Evolutionary conservation across 2,113 vertebrate species (phyloP).

Genomic region (Ophthalmolycus amberensis): DNA sequence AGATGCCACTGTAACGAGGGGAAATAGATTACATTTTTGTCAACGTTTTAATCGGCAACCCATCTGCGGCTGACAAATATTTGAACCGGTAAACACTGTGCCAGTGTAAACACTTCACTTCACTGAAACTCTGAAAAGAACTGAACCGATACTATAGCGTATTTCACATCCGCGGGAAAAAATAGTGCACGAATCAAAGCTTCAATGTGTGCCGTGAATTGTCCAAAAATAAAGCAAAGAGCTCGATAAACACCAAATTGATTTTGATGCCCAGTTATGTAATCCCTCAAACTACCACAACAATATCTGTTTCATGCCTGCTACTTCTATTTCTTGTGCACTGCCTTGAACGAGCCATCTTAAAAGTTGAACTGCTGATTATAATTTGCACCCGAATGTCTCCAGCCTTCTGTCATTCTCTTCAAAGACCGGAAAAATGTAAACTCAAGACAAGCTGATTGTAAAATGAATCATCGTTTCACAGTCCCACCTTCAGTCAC

Average conservation of each 20-base stretch:
- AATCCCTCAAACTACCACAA: conserved; percentile 39
- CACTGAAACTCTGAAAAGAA: not conserved
- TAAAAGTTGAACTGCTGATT: conserved; percentile 10
- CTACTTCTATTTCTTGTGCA: conserved; percentile 8
- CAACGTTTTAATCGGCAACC: conserved; percentile 63
- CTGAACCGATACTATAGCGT: not conserved
- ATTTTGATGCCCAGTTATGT: conserved; percentile 60
- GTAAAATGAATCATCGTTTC: not conserved
- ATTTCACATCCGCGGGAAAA: not conserved
- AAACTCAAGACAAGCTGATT: not conserved
- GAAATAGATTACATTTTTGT: conserved; percentile 59
- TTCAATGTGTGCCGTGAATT: conserved; percentile 5
- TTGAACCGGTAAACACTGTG: conserved; percentile 30
- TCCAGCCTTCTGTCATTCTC: not conserved
- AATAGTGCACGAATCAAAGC: not conserved
- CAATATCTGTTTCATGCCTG: conserved; percentile 30
- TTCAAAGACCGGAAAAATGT: not conserved
- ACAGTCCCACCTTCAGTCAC: conserved; percentile 7
- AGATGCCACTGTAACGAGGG: conserved; percentile 73
- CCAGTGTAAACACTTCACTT: conserved; percentile 28
- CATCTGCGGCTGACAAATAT: conserved; percentile 67
- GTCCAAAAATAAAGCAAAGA: conserved; percentile 41
- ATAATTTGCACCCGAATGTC: not conserved
- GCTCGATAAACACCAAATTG: conserved; percentile 38
- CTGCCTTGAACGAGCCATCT: not conserved